A percentile compares a stretch with the other conserved stretches of the same genome.
Evolutionary conservation across 2,797 vertebrate genomes (phyloP).

Genomic region (Macrochelys suwanniensis): DNA sequence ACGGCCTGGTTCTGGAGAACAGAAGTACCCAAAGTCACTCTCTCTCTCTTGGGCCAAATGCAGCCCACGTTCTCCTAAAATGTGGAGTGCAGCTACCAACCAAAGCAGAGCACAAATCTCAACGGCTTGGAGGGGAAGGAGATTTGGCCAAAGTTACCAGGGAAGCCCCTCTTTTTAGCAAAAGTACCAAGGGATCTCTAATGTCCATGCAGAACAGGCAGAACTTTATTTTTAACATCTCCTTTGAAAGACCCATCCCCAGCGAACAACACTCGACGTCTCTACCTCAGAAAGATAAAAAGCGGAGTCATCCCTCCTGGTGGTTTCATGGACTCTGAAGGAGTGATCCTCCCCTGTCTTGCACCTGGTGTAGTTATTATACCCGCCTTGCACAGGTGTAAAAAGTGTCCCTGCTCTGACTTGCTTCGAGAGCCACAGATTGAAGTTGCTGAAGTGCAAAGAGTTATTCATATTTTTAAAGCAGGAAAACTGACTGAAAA

Average conservation of each 20-base stretch:
- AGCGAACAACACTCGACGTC: background rate
- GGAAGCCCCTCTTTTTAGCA: too few species aligned
- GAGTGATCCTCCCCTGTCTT: background rate
- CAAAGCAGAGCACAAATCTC: background rate
- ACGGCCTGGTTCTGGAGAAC: background rate
- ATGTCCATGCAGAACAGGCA: background rate
- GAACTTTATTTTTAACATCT: background rate
- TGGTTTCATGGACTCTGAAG: background rate
- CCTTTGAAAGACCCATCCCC: too few species aligned
- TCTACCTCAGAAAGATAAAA: background rate
- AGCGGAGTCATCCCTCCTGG: background rate
- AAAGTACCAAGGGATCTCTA: background rate
- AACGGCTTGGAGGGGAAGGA: background rate
- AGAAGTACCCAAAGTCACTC: accelerated
- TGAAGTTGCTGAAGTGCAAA: accelerated
- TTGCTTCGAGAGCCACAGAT: background rate
- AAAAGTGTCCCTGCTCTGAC: background rate
- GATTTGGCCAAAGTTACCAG: background rate
- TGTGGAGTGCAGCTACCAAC: background rate
- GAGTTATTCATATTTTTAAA: background rate
- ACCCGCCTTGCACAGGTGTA: too few species aligned
- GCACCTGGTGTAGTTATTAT: background rate
- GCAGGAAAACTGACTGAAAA: accelerated
- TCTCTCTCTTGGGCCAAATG: background rate
- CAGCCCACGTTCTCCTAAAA: background rate